Evolutionary conservation across 2,113 vertebrate genomes (phyloP), one percentile per base, ranked within the genome.

Genomic region (Microcebus ravelobensis): DNA sequence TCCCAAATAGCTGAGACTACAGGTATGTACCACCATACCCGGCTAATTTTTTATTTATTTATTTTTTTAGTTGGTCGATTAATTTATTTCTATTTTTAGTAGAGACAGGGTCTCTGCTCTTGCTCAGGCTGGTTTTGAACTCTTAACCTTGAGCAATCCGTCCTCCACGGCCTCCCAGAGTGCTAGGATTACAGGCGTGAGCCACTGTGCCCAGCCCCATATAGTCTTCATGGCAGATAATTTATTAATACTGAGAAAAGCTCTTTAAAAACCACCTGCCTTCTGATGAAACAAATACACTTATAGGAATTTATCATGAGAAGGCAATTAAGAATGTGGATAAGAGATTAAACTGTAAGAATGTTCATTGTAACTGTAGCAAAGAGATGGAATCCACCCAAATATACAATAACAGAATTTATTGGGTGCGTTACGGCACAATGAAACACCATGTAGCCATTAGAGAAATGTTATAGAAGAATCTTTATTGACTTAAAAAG

Each of bases 281-380:
- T 63, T 29, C 61, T 63, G 61, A 63, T 63, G 61, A 63, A 63
- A 27, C 27, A 63, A 63, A 29, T 29, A 63, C 4, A 82, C 80
- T 81, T 76, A 84, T 3, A 76, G 59, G 31, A 94, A 87, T 94
- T 70, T 87, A 63, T 85, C 25, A 4, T n/a, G 29, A 97, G 76
- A 90, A 93, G 87, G 25, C 31, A 1, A 79, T 55, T 94, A 70
- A 83, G 61, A 73, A 87, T 63, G 36, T 39, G n/a, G 39, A 39
- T 57, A 63, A 79, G 23, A 89, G 68, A 74, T 52, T 91, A 82
- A 86, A 82, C 80, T 90, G 34, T 39, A 39, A 79, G 27, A 89
- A 11, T 77, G 82, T 36, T 96, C 65, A 71, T 39, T 52, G 48
- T 2, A 48, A 42, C 10, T 42, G 4, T 21, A 31, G 31, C 74